These are phyloP conservation scores for Microvelia longipes DNA, from an alignment of 1,140 invertebrate species.

Conservation along the genomic window DNA sequence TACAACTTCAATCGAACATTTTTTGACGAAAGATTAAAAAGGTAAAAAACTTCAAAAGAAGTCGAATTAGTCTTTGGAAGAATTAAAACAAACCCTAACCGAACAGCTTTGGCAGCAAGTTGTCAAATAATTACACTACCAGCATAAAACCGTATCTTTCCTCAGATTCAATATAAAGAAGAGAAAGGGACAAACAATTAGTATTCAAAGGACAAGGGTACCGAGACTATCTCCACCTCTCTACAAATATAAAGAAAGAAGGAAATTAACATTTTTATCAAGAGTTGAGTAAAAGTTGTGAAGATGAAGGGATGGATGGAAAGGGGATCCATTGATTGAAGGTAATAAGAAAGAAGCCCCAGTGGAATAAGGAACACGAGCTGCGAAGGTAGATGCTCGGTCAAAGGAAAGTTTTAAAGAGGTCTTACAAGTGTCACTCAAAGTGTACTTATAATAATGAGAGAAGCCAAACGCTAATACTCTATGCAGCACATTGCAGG, in stretches of 20 bases:
- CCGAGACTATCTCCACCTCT: neutral
- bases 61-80: neutral
- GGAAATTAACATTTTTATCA: conserved; percentile 5
- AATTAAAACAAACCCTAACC: neutral
- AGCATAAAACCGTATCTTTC: conserved; percentile 2
- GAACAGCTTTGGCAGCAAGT: neutral
- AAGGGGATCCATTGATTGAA: neutral
- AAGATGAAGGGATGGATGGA: neutral
- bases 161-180: neutral
- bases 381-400: neutral
- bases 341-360: neutral
- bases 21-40: neutral
- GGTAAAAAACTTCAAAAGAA: neutral
- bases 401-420: neutral
- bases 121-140: neutral
- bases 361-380: neutral
- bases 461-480: neutral
- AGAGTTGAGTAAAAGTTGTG: neutral
- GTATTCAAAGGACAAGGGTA: conserved; percentile 1
- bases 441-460: neutral
- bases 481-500: neutral
- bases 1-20: neutral
- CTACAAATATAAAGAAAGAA: neutral
- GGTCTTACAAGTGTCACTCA: neutral
- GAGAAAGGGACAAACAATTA: neutral